A percentile compares a stretch with the other conserved stretches of the same genome.
These are phyloP conservation scores for Harpagus bidentatus DNA, from an alignment of 2,113 vertebrate genomes.

Conservation along the genomic window DNA sequence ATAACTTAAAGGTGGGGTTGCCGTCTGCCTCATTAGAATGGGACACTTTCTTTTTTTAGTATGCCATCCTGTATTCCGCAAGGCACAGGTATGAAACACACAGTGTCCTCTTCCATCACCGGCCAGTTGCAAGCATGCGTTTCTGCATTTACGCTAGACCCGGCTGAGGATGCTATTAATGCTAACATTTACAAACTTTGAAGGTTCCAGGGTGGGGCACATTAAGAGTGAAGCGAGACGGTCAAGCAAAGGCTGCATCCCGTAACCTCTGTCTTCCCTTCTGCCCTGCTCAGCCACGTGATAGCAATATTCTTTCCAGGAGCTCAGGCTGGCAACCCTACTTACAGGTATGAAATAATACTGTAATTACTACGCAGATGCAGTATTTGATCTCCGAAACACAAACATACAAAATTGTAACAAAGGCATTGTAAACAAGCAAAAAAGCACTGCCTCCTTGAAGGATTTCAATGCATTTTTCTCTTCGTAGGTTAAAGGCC, in stretches of 20 bases:
- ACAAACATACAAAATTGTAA: slow-evolving; percentile 65
- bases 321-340: slow-evolving; percentile 75
- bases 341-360: slow-evolving; percentile 79
- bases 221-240: slow-evolving; percentile 9
- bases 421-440: slow-evolving; percentile 78
- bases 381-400: slow-evolving; percentile 70
- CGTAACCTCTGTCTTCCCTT: background rate
- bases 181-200: background rate
- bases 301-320: slow-evolving; percentile 47
- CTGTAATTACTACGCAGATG: slow-evolving; percentile 73
- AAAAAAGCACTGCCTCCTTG: slow-evolving; percentile 71
- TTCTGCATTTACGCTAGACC: background rate
- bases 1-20: slow-evolving; percentile 74
- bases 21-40: slow-evolving; percentile 27
- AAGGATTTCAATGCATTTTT: slow-evolving; percentile 65
- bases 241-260: slow-evolving; percentile 27
- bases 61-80: slow-evolving; percentile 29
- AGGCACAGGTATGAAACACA: slow-evolving; percentile 65
- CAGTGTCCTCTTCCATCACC: slow-evolving; percentile 37
- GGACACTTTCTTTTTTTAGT: background rate
- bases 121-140: slow-evolving; percentile 37
- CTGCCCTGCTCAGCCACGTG: slow-evolving; percentile 33
- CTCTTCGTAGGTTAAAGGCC: slow-evolving; percentile 68
- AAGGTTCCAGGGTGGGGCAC: slow-evolving; percentile 56
- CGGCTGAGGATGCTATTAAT: background rate